Evolutionary conservation across 2,888 invertebrate genomes (phyloP), one percentile per base, ranked within the genome.

Genomic region (Platynereis dumerilii): DNA sequence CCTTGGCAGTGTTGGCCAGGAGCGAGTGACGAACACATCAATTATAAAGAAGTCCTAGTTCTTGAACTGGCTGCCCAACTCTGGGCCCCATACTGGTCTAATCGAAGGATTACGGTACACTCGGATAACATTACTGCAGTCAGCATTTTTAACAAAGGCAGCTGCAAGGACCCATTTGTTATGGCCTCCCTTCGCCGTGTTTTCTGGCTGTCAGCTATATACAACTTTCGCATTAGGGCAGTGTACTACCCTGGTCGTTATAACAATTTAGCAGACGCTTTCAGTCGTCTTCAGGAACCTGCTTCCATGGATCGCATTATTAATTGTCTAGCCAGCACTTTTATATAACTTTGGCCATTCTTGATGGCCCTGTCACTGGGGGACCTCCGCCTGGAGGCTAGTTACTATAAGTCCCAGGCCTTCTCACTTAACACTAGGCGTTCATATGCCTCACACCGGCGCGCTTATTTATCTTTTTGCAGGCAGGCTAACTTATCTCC

Each of bases 381-480:
- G 5, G 34, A 34, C 34, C 34, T 34, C 34, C 34, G 34, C 12
- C 34, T 7, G 34, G 34, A 34, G 34, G 34, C 34, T 12, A 12
- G 7, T 34, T 34, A 34, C 12, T 54, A 53, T 34, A 26, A 26
- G 39, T 54, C 55, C 22, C 54, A 17, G 29, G 61, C 54, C 2
- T 12, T 1, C 12, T 39, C 12, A n/a, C n/a, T n/a, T n/a, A n/a
- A n/a, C 26, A 61, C 61, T 12, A 39, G 17, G 28, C 12, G 24
- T 2, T 22, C 55, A 3, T 61, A 61, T 54, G 17, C 24, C 1
- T 39, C 27, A 1, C 54, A 61, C 2, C 10, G 42, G 15, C 27
- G 54, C 5, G 28, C 55, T 2, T 61, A 55, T 44, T 26, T 61
- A 39, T 15, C 2, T 1, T 61, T 61, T 52, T 61, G 61, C 26